Base-by-base conservation (phyloP, 1,140 invertebrate genomes). In the Phenacoccus solenopsis region DNA sequence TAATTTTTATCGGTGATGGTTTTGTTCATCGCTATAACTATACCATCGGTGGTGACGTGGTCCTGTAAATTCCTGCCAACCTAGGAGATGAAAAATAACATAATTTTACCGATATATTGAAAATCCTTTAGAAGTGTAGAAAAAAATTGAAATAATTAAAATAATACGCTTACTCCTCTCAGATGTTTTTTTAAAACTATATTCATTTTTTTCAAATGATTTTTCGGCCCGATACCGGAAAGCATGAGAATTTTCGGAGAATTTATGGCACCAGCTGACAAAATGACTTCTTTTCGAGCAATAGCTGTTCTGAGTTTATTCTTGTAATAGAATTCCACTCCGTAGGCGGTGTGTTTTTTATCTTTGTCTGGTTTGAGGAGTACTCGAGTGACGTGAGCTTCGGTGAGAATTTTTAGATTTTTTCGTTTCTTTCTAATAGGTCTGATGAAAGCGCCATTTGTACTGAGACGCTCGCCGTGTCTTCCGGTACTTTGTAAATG, bases 241-340 rank as follows among this genome's bases (percentile, higher is more conserved):
- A 81, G 68, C 78, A 82, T 79, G 2, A 82, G 73, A 13, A 82
- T 70, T 59, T 78, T 73, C 9, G 77, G 76, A 0, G 77, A 75
- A 57, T 77, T 75, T n/a, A 77, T 70, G 21, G 76, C 70, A 5
- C 77, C 77, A 4, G 73, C 75, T 78, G 10, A 79, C 5, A 86
- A 72, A 68, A 86, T 84, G 1, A 87, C 79, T 79, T 97, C 95
- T 75, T 90, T 91, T 9, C 79, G 84, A 0, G 90, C 91, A 28
- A 86, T 77, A 32, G 87, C 83, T 28, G 86, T 83, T 72, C 87
- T 83, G 0, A 88, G 76, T 77, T 86, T 85, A 64, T 85, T 85
- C 30, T 91, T 84, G 32, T 88, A 82, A 3, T 89, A 74, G 72
- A 77, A 86, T n/a, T 85, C 80, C 0, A 84, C 81, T 1, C 80